Percentiles rank a stretch among this genome's conserved stretches.
Evolutionary conservation across 2,888 invertebrate species (phyloP).

Genomic region (Agriopis leucophaearia): DNA sequence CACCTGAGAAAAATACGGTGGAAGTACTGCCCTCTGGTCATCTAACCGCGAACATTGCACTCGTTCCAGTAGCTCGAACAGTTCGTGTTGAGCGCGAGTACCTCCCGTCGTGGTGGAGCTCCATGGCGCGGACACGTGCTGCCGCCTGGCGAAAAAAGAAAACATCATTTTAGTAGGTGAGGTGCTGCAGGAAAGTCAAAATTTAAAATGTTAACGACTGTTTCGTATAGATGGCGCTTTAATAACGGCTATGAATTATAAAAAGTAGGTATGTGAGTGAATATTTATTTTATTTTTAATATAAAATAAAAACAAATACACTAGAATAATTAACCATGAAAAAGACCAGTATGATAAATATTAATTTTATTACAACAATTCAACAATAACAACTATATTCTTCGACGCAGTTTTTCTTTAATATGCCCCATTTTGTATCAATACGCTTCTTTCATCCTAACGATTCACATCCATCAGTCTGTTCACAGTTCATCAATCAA

Average conservation of each 20-base stretch:
- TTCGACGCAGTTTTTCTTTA: background rate
- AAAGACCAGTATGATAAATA: no score
- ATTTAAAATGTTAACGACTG: background rate
- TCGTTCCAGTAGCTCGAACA: conserved; percentile 97
- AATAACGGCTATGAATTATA: background rate
- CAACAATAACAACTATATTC: background rate
- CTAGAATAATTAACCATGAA: no score
- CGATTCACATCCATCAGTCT: conserved; percentile 28
- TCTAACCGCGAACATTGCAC: conserved; percentile 98
- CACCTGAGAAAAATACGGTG: conserved; percentile 96
- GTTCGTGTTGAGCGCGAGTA: conserved; percentile 89
- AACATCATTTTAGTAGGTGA: conserved; percentile 46
- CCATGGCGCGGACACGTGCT: conserved; percentile 88
- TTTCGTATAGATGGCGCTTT: conserved; percentile 4
- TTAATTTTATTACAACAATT: background rate
- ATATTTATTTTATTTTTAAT: no score
- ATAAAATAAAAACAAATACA: no score
- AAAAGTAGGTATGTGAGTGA: no score
- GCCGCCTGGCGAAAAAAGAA: conserved; percentile 85
- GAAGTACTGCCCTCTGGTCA: conserved; percentile 98
- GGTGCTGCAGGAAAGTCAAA: background rate
- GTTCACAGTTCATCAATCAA: conserved; percentile 52
- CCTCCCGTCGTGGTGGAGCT: conserved; percentile 84
- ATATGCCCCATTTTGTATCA: background rate
- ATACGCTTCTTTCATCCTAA: conserved; percentile 10